phyloP scores from a whole-genome alignment of 2,113 vertebrate genomes.

The Zootoca vivipara region DNA sequence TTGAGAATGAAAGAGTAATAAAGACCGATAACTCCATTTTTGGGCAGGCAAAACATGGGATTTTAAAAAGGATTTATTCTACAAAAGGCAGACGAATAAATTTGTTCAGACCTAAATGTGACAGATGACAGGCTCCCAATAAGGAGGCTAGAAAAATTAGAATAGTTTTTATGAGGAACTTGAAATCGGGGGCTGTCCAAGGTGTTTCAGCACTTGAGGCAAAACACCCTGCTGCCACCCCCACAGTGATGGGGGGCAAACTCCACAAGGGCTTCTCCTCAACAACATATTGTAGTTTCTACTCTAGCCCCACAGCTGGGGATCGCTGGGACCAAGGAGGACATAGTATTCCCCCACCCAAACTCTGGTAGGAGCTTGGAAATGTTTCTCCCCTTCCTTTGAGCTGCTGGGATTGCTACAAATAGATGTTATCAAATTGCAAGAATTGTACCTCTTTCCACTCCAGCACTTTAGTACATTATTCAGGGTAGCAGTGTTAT shows the following conservation, averaged over 20 bases:
- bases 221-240: too few species aligned
- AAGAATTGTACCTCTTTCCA: not conserved
- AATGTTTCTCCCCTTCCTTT: not conserved
- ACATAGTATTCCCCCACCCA: not conserved
- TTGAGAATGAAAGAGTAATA: constrained; percentile 37
- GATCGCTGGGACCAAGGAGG: not conserved
- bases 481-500: too few species aligned
- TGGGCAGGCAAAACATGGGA: constrained; percentile 15
- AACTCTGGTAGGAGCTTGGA: not conserved
- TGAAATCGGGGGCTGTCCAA: too few species aligned
- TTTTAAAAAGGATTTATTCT: not conserved
- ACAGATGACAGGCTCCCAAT: not conserved
- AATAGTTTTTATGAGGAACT: not conserved
- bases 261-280: too few species aligned
- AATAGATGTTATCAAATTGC: not conserved
- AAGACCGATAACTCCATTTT: not conserved
- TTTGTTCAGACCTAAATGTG: constrained; percentile 26
- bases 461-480: too few species aligned
- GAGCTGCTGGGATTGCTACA: not conserved
- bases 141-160: not conserved
- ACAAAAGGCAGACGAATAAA: constrained; percentile 42
- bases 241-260: too few species aligned
- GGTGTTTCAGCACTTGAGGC: too few species aligned
- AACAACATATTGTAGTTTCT: not conserved
- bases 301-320: not conserved